Evolutionary conservation across 2,888 invertebrate genomes (phyloP).

Genomic region (Cerastis rubricosa): DNA sequence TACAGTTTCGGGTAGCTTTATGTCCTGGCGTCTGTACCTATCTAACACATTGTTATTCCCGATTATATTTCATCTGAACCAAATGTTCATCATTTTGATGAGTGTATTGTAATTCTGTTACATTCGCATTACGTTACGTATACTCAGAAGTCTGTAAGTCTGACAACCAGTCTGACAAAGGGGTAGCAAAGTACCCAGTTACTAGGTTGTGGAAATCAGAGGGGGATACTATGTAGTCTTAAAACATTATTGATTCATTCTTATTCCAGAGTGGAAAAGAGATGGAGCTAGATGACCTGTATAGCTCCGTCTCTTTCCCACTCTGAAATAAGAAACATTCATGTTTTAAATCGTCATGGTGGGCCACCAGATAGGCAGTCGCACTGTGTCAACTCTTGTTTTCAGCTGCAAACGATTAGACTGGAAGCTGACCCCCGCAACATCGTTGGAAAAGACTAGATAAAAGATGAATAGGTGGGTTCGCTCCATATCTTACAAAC

Average conservation of each 20-base stretch:
- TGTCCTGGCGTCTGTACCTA: too few relatives aligned
- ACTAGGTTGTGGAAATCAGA: too few relatives aligned
- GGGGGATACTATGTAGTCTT: too few relatives aligned
- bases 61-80: background rate
- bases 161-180: background rate
- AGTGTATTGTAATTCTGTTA: background rate
- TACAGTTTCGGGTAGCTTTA: too few relatives aligned
- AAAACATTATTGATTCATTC: too few relatives aligned
- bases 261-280: too few relatives aligned
- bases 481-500: background rate
- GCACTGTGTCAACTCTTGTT: too few relatives aligned
- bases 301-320: too few relatives aligned
- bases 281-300: too few relatives aligned
- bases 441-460: background rate
- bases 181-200: background rate
- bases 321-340: too few relatives aligned
- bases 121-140: background rate
- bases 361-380: background rate
- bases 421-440: background rate
- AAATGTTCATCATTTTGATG: background rate
- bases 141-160: background rate
- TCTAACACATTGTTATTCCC: background rate
- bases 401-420: background rate
- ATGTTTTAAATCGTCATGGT: too few relatives aligned
- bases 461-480: background rate